Evolutionary conservation across 2,797 vertebrate species (phyloP), one percentile per base, ranked within the genome.

Genomic region (Tragopan temminckii): DNA sequence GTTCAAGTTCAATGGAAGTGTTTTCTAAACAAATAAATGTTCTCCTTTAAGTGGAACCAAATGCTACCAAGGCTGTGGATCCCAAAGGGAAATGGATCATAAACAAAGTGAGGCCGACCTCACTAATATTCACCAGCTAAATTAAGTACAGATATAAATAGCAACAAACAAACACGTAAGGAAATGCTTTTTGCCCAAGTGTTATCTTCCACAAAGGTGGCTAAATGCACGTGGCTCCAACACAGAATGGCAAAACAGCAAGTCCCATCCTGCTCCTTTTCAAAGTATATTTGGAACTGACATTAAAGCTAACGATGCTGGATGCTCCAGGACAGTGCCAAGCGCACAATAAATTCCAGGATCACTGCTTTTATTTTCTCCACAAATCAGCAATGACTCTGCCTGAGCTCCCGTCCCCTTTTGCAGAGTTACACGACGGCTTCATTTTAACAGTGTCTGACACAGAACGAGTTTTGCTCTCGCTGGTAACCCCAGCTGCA

Each of bases 31-130:
- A 97, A 94, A 94, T 78, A 74, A 94, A 78, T 21, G 27, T n/a
- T 63, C 76, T 87, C 84, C 79, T 77, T 76, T 97, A 95, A 96
- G 90, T 95, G 81, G 85, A 94, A 97, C 84, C 94, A 97, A 96
- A 96, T 88, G 92, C 85, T 92, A 15, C 68, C 55, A 78, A 43
- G 43, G 75, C 46, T 69, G 62, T 1, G 40, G 67, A 91, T 89
- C 89, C 92, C 74, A 76, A 83, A 84, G 40, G 76, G 87, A 95
- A 95, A 94, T 0, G 0, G 94, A 95, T 83, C 75, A 83, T 38
- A 88, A 85, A 93, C 63, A 75, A 90, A 76, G 38, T 21, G 52
- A 85, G 66, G 72, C 80, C 88, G 89, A 88, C 72, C 87, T 92
- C 89, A 48, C n/a, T 58, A 61, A 45, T 64, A 80, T 61, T 68